A percentile compares a stretch with the other conserved stretches of the same genome.
phyloP scores from a whole-genome alignment of 2,888 invertebrate species.

The Tenthredo amoena region DNA sequence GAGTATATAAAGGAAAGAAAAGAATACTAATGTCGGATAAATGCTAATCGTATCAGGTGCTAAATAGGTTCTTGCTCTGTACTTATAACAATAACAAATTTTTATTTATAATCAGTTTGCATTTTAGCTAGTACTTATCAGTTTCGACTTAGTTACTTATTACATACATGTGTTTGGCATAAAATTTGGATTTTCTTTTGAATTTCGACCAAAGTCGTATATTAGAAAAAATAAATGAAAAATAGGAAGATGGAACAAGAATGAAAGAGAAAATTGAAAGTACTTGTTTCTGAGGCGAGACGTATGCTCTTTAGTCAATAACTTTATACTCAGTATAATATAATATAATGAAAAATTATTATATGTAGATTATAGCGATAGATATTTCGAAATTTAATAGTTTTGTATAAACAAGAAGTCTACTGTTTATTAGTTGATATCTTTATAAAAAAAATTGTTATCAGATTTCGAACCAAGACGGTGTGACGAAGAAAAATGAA shows the following conservation, averaged over 20 bases:
- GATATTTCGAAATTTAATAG: constrained; percentile 39
- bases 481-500: neutral
- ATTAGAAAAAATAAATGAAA: neutral
- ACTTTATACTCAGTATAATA: constrained; percentile 39
- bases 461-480: neutral
- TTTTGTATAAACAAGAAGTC: constrained; percentile 23
- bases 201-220: neutral
- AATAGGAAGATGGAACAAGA: neutral
- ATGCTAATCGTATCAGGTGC: constrained; percentile 34
- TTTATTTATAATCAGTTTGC: constrained; percentile 1
- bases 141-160: neutral
- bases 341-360: neutral
- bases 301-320: constrained; percentile 42
- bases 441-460: constrained; percentile 8
- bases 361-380: constrained; percentile 1
- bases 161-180: neutral
- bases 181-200: neutral
- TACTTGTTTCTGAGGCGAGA: constrained; percentile 25
- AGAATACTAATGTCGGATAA: neutral
- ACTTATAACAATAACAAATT: neutral
- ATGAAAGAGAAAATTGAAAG: neutral
- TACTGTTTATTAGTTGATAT: constrained; percentile 9
- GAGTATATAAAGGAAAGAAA: neutral
- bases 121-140: neutral
- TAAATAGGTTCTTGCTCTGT: constrained; percentile 33